Evolutionary conservation across 2,888 invertebrate genomes (phyloP), one percentile per base, ranked within the genome.

Genomic region (Agriotes lineatus): DNA sequence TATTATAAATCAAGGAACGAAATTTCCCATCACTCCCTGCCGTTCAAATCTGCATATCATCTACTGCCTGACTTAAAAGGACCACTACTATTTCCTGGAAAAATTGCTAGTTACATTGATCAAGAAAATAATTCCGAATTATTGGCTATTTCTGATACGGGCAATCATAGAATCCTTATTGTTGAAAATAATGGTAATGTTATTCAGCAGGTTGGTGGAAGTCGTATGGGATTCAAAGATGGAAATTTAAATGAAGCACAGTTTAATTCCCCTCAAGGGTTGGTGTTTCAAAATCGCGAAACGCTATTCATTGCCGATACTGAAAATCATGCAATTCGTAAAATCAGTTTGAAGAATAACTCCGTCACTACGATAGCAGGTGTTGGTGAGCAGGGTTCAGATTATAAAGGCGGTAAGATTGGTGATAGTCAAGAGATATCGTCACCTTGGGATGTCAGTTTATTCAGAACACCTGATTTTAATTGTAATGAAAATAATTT

Each of bases 371-470:
- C 96, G 0, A 82, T 97, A 0, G 93, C 90, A 14, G 96, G 96
- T 2, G 91, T 87, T 7, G 93, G 94, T 0, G 73, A 77, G 4
- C 92, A 92, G 82, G 89, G 90, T 0, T 81, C 82, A 37, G 93
- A 93, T 76, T 84, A 85, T 22, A 85, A 83, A 79, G 96, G 96
- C 25, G 96, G 96, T 0, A 89, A 90, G 75, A 82, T 85, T 45
- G 92, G 93, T 1, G 87, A 84, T 0, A 79, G 89, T 9, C 96
- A 96, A 82, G 82, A 87, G 3, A 85, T 95, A 35, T 91, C 94
- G 0, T 96, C 97, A 0, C 97, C 97, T 0, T 97, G 97, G 97
- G 97, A 97, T 85, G 85, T 97, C 7, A 86, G 89, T n/a, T 79
- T 93, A 58, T 93, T 89, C 84, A 85, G 85, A 18, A 90, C 89